Base-by-base conservation (phyloP, 2,113 vertebrate genomes). In the Cheilinus undulatus region DNA sequence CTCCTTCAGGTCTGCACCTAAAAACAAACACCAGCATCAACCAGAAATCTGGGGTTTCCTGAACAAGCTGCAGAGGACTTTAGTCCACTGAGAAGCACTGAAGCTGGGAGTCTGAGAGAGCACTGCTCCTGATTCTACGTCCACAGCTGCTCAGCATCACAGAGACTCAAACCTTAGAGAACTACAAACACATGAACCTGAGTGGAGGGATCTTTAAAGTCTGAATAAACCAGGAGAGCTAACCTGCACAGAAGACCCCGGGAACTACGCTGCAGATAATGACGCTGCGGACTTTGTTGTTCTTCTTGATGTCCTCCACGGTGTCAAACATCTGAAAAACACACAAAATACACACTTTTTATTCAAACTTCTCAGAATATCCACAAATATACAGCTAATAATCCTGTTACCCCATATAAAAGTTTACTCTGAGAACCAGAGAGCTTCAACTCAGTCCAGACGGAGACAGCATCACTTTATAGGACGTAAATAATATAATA, bases 191-290 rank as follows among this genome's bases (percentile, higher is more conserved):
- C n/a, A n/a, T n/a, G n/a, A n/a, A n/a, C n/a, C n/a, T n/a, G n/a
- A n/a, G n/a, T n/a, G n/a, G n/a, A n/a, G n/a, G n/a, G n/a, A n/a
- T n/a, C n/a, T n/a, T n/a, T n/a, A n/a, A n/a, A n/a, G n/a, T n/a
- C n/a, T n/a, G n/a, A n/a, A 13, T 5, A 15, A 40, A 15, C 2
- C 30, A 7, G n/a, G 3, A 46, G 27, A 28, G 3, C 8, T 17
- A 95, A 98, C 97, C 97, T 94, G 97, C 97, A 95, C 97, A 99
- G 92, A 99, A 99, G 86, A 99, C 91, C 66, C 96, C 98, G 24
- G 98, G 97, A 65, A 97, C 98, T 92, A 98, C 89, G 86, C 98
- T 99, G 89, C 96, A 96, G 42, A 98, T 78, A 86, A 99, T 96
- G 63, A 99, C 89, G 38, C 96, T 97, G 82, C 96, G 95, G 28